Conservation (phyloP, 2,113 vertebrate species). For the Gymnogyps californianus region DNA sequence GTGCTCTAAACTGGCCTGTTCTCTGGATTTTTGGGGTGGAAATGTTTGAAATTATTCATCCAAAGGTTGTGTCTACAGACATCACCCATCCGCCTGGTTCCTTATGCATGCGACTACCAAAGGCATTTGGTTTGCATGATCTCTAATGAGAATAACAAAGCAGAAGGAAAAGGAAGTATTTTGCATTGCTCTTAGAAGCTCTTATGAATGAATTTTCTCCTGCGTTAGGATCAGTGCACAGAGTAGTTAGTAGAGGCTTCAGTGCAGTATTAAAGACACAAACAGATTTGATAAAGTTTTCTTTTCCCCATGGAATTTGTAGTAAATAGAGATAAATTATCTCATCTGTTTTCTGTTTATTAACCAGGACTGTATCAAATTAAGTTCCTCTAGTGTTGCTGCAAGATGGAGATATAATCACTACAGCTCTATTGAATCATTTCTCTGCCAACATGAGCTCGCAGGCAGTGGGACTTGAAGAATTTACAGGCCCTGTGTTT, state of each 20-base stretch:
- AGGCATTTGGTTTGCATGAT: fast-evolving
- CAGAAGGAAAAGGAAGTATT: not conserved
- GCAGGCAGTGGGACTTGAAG: not conserved
- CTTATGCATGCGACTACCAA: no score
- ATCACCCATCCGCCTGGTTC: no score
- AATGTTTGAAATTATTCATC: not conserved
- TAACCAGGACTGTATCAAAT: conserved; percentile 23
- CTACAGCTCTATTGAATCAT: not conserved
- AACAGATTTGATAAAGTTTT: not conserved
- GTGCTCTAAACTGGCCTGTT: not conserved
- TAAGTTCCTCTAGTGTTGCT: not conserved
- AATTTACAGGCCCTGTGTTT: not conserved
- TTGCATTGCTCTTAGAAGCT: not conserved
- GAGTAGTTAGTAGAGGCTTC: not conserved
- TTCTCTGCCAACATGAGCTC: not conserved
- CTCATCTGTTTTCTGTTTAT: conserved; percentile 18
- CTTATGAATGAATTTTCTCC: not conserved
- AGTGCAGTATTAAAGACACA: not conserved
- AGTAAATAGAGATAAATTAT: conserved; percentile 16
- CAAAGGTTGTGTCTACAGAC: not conserved
- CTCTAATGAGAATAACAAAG: not conserved
- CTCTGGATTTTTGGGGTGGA: no score
- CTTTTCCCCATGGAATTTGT: not conserved
- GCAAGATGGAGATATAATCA: not conserved
- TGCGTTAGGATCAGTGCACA: not conserved